Evolutionary conservation across 2,888 invertebrate genomes (phyloP).

Genomic region (Pollenia angustigena): DNA sequence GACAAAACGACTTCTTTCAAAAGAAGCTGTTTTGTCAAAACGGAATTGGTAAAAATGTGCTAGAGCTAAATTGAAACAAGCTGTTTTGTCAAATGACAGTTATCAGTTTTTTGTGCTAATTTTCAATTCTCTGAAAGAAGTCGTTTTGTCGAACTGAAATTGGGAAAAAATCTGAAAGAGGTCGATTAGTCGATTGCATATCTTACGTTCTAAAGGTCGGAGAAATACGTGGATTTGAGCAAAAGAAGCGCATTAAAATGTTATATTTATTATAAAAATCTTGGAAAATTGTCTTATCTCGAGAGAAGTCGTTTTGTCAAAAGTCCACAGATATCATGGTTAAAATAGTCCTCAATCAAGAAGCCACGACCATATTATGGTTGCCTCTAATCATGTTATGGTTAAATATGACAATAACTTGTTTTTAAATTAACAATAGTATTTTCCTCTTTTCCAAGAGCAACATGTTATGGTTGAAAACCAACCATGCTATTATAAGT

Average conservation of each 20-base stretch:
- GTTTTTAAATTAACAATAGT: too few species aligned
- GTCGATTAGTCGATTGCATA: not conserved
- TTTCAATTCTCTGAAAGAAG: not conserved
- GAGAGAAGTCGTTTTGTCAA: not conserved
- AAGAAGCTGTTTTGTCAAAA: not conserved
- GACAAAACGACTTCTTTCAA: slow-evolving; percentile 34
- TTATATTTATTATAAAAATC: too few species aligned
- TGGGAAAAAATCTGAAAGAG: not conserved
- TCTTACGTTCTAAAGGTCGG: not conserved
- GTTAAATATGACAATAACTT: too few species aligned
- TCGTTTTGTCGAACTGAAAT: not conserved
- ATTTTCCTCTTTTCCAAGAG: too few species aligned
- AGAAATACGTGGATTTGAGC: not conserved
- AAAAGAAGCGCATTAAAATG: not conserved
- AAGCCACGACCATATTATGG: too few species aligned
- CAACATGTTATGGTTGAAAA: too few species aligned
- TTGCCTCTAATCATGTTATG: too few species aligned
- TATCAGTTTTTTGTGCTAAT: not conserved
- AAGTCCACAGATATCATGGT: not conserved
- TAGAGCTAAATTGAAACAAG: not conserved
- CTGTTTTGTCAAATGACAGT: too few species aligned
- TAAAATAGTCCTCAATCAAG: too few species aligned
- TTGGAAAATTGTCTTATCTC: not conserved
- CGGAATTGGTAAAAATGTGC: not conserved
- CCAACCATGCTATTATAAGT: too few species aligned